Evolutionary conservation across 2,888 invertebrate species (phyloP), one percentile per base, ranked within the genome.

Genomic region (Drosophila trichaetosa): DNA sequence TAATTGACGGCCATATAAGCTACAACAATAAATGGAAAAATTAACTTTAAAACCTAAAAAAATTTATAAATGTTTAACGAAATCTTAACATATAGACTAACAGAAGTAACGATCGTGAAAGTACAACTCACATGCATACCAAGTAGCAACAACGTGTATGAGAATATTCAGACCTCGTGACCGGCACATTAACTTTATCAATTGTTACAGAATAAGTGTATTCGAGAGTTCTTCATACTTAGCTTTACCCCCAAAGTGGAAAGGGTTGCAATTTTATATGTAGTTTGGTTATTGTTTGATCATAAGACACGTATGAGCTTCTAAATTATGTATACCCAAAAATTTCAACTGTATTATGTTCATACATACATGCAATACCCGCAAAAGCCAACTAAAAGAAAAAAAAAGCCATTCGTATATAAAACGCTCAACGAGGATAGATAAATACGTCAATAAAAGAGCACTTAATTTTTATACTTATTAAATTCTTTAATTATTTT

Each of bases 1-100:
- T 90, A 90, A 88, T 91, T 90, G 91, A 91, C 89, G 90, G 91
- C 91, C 91, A 91, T 90, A 88, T 91, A 91, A 91, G 90, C 91
- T 92, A 91, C 88, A 88, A 91, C 89, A 89, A 85, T 91, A 91
- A 91, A 91, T 82, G 81, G 58, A 90, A 84, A 80, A 90, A 89
- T 81, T 89, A 91, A 89, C 79, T 82, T 86, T 82, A 90, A 82
- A 83, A 90, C 76, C 71, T 82, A 85, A 68, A 81, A 83, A 89
- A 79, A 85, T 89, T 83, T 76, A 89, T 89, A 87, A 87, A 81
- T 89, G 89, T 87, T 83, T 83, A 84, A 83, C 81, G 83, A 86
- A 83, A 85, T 83, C 84, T 87, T 84, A 88, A 86, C 83, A 84
- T 82, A 80, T 80, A 86, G 83, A 83, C 88, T 88, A 87, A 76